These are phyloP conservation scores for Melierax canorus DNA, from an alignment of 2,113 vertebrate species.

Conservation along the genomic window DNA sequence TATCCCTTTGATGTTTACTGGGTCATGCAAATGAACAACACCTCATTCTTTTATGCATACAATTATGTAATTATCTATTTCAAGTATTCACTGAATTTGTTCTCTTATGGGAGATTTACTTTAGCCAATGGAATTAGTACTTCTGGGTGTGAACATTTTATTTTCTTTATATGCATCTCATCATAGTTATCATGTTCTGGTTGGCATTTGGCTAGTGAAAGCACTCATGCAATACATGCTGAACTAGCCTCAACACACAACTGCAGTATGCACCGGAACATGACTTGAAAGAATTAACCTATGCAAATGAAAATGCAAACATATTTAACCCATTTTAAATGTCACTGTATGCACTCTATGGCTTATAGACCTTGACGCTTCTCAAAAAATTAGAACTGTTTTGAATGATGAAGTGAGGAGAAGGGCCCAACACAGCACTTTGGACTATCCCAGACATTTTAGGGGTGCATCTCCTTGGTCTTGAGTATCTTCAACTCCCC, in stretches of 20 bases:
- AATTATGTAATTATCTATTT: not conserved
- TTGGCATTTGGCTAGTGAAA: not conserved
- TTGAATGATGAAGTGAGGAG: not conserved
- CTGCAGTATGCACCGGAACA: constrained; percentile 24
- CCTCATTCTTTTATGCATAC: not conserved
- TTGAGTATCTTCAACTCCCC: not conserved
- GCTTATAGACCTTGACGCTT: not conserved
- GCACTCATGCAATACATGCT: constrained; percentile 7
- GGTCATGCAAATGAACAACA: not conserved
- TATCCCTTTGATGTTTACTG: not conserved
- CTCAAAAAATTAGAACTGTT: not conserved
- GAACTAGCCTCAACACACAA: not conserved
- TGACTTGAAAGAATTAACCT: not conserved
- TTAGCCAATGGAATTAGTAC: not conserved
- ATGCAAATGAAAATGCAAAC: not conserved
- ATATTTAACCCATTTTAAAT: not conserved
- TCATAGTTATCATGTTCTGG: not conserved
- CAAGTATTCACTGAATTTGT: not conserved
- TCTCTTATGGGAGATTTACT: not conserved
- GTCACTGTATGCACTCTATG: not conserved
- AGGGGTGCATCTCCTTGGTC: not conserved
- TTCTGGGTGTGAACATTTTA: not conserved
- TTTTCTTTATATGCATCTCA: not conserved
- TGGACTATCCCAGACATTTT: not conserved
- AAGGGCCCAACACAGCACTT: not conserved